Conservation (phyloP, 2,888 invertebrate species). For the Dynastes tityus region DNA sequence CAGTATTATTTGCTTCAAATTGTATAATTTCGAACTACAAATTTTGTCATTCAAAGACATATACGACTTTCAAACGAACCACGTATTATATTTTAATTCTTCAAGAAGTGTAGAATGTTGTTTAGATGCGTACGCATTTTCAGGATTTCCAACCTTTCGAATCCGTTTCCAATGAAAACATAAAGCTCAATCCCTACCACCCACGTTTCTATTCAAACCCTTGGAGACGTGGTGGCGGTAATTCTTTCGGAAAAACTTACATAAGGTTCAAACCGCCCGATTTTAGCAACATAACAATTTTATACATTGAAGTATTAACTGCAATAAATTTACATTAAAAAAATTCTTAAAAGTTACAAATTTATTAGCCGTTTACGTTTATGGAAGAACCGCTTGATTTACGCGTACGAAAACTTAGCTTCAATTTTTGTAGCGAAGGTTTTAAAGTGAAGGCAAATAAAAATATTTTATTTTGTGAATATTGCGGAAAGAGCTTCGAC, state of each 20-base stretch:
- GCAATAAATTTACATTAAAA: too few relatives aligned
- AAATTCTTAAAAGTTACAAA: too few relatives aligned
- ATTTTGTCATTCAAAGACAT: not conserved
- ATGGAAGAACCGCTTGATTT: constrained; percentile 59
- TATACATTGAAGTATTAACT: too few relatives aligned
- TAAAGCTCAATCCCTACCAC: constrained; percentile 30
- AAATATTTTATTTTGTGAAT: constrained; percentile 82
- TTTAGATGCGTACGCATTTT: constrained; percentile 41
- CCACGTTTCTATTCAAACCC: constrained; percentile 13
- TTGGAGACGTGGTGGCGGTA: not conserved
- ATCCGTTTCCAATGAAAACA: constrained; percentile 37
- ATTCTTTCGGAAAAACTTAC: constrained; percentile 7
- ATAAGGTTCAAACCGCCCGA: not conserved
- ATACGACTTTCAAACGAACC: constrained; percentile 8
- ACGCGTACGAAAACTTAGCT: constrained; percentile 51
- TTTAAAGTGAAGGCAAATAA: constrained; percentile 43
- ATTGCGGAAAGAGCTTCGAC: constrained; percentile 93
- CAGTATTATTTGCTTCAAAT: not conserved
- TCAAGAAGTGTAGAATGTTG: not conserved
- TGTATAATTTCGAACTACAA: not conserved
- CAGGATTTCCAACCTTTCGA: constrained; percentile 18
- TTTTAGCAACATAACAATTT: not conserved
- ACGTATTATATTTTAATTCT: constrained; percentile 5
- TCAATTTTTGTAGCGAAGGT: constrained; percentile 22
- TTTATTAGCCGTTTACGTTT: not conserved